Evolutionary conservation across 1,140 invertebrate genomes (phyloP), one percentile per base, ranked within the genome.

Genomic region (Charaxes varanes): DNA sequence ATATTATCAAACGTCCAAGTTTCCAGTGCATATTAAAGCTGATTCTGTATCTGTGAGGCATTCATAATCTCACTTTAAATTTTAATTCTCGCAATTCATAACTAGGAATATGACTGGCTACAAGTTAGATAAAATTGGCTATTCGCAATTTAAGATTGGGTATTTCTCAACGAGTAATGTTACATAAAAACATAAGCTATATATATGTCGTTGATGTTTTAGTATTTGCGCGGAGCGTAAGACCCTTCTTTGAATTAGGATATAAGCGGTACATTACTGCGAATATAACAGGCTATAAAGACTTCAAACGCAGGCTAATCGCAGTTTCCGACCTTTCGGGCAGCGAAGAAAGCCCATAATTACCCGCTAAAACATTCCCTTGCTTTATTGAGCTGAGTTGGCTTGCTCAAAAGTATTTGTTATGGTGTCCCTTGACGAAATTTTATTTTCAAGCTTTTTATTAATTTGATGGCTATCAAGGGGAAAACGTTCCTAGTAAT

Each of bases 221-320:
- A 52, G 35, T 60, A 56, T 59, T 58, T 59, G 40, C 44, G 56
- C 59, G 58, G 41, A 49, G 53, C 54, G 41, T 40, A 66, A 64
- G 62, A 46, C 37, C 55, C 52, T 53, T 67, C 61, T 71, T 71
- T 61, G 58, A 77, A 80, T 73, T 80, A 73, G 68, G 73, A 73
- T 76, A 78, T 76, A 50, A 60, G 65, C 65, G 62, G 65, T 58
- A 57, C 71, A 76, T 78, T 81, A 78, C 65, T 67, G 50, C 55
- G 60, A 56, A 70, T 76, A 78, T 74, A 73, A 71, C 69, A 66
- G 61, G 62, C 71, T 56, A 77, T 81, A 81, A 78, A 78, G 70
- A 78, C 67, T 74, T 78, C 69, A 78, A 80, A 74, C 71, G 71
- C 62, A 62, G 64, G 65, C 73, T 81, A 81, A 81, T 81, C 73